These are phyloP conservation scores for Dermochelys coriacea DNA, from an alignment of 2,797 vertebrate species.

Conservation along the genomic window DNA sequence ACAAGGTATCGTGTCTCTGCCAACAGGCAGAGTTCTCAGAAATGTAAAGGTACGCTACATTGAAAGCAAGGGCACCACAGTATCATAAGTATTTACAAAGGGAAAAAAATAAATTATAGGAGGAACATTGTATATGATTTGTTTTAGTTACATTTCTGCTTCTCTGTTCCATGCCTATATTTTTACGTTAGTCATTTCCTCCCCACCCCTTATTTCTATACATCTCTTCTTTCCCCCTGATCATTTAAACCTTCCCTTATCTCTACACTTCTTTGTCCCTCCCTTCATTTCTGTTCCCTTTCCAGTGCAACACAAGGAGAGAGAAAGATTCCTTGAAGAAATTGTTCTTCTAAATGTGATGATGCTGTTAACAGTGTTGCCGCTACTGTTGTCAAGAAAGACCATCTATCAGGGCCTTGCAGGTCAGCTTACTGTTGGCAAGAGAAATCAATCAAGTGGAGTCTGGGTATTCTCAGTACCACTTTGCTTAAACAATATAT, in stretches of 20 bases:
- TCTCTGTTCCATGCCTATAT: background rate
- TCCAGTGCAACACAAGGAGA: background rate
- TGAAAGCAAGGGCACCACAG: background rate
- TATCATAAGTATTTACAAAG: background rate
- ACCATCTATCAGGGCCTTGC: background rate
- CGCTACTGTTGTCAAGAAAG: background rate
- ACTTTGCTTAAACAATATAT: too few species aligned
- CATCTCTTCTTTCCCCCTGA: background rate
- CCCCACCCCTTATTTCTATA: background rate
- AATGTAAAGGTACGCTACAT: background rate
- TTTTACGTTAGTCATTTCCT: background rate
- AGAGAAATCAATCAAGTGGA: too few species aligned
- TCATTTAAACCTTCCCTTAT: background rate
- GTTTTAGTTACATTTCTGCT: background rate
- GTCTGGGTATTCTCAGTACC: too few species aligned
- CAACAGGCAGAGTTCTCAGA: background rate
- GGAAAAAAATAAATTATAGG: background rate
- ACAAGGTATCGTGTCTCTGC: background rate
- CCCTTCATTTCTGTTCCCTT: background rate
- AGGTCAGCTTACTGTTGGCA: too few species aligned
- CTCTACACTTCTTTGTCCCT: background rate
- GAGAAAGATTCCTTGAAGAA: background rate
- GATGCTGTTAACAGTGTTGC: background rate
- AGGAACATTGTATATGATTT: background rate
- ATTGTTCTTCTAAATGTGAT: background rate